phyloP scores from a whole-genome alignment of 2,888 invertebrate genomes.

The Trissoscelio sp. region DNA sequence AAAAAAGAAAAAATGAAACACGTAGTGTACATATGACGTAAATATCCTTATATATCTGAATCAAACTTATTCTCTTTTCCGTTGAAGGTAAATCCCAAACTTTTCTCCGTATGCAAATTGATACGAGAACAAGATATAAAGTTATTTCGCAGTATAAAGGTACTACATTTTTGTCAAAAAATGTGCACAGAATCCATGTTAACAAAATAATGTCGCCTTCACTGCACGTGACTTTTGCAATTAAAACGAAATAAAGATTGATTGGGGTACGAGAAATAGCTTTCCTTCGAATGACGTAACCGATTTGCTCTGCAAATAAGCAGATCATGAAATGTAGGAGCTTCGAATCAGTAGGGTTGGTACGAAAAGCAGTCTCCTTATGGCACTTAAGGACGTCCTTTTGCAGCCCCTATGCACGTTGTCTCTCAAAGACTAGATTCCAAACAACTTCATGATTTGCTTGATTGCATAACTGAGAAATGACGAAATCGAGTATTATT shows the following conservation, averaged over 20 bases:
- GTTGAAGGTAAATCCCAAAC: slow-evolving; percentile 72
- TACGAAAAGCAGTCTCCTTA: slow-evolving; percentile 81
- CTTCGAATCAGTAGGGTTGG: slow-evolving; percentile 77
- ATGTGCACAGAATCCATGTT: neutral
- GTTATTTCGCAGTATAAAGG: slow-evolving; percentile 17
- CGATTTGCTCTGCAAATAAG: slow-evolving; percentile 57
- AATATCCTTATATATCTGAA: slow-evolving; percentile 71
- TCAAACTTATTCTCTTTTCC: slow-evolving; percentile 75
- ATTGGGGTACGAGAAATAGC: slow-evolving; percentile 12
- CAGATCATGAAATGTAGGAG: slow-evolving; percentile 73
- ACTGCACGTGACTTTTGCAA: slow-evolving; percentile 3
- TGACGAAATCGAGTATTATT: no score
- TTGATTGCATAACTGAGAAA: slow-evolving; percentile 77
- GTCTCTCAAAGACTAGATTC: slow-evolving; percentile 71
- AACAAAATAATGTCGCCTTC: slow-evolving; percentile 16
- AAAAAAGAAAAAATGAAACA: no score
- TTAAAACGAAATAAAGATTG: slow-evolving; percentile 37
- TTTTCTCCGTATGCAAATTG: slow-evolving; percentile 78
- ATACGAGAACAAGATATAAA: slow-evolving; percentile 73
- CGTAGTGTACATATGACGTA: no score
- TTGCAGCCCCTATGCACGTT: slow-evolving; percentile 70
- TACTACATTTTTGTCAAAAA: slow-evolving; percentile 25
- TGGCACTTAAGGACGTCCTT: slow-evolving; percentile 80
- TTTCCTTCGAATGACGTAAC: slow-evolving; percentile 25
- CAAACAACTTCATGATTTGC: slow-evolving; percentile 81